These are phyloP conservation scores for Seira musarum DNA, from an alignment of 2,888 invertebrate genomes.

Conservation along the genomic window DNA sequence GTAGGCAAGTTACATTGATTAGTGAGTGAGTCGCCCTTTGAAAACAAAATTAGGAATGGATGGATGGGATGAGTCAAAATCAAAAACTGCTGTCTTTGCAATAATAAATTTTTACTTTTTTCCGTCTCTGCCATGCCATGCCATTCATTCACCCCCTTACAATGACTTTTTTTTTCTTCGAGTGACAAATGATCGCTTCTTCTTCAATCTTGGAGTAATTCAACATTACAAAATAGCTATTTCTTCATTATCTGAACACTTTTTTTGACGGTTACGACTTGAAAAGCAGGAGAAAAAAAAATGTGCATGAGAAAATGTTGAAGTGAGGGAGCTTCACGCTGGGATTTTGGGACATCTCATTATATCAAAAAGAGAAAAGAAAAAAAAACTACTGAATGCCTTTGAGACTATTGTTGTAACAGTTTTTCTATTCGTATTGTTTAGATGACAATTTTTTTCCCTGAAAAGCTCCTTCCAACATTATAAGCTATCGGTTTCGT, in stretches of 20 bases:
- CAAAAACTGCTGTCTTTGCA: constrained; percentile 25
- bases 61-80: constrained; percentile 11
- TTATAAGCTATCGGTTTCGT: neutral
- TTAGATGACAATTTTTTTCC: neutral
- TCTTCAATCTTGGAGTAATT: neutral
- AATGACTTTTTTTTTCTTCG: constrained; percentile 5
- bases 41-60: constrained; percentile 50
- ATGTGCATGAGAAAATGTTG: neutral
- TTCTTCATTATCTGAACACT: neutral
- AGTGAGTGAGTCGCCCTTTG: too few relatives aligned
- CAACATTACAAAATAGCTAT: neutral
- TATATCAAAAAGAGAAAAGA: constrained; percentile 11
- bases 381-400: neutral
- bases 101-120: neutral
- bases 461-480: neutral
- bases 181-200: constrained; percentile 47
- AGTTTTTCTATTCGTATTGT: neutral
- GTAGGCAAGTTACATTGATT: too few relatives aligned
- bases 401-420: neutral
- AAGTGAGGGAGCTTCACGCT: constrained; percentile 35
- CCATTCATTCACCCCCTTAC: neutral
- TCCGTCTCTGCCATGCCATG: constrained; percentile 22
- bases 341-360: constrained; percentile 49
- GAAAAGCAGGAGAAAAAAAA: constrained; percentile 11
- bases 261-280: neutral